A percentile compares a stretch with the other conserved stretches of the same genome.
Evolutionary conservation across 2,113 vertebrate genomes (phyloP).

Genomic region (Alethe diademata): DNA sequence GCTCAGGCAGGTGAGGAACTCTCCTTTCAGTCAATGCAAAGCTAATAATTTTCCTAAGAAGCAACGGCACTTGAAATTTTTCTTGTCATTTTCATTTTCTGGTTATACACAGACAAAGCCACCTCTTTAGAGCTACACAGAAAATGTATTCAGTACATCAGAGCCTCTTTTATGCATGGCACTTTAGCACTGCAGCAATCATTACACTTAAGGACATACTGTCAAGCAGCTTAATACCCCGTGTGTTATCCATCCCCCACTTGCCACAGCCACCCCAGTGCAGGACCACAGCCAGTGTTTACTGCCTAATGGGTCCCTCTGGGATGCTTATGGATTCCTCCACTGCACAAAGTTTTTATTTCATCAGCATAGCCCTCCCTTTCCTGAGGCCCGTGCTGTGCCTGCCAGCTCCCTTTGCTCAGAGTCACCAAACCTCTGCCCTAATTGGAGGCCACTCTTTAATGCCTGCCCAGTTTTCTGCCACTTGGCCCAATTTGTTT

Average conservation of each 20-base stretch:
- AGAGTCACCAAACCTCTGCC: not conserved
- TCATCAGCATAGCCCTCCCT: not conserved
- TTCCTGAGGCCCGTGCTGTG: not conserved
- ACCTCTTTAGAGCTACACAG: not conserved
- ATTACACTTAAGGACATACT: not conserved
- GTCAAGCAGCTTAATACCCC: not conserved
- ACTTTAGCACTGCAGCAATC: not conserved
- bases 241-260: not conserved
- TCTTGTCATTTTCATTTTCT: constrained; percentile 17
- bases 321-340: not conserved
- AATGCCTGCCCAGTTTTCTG: not conserved
- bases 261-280: not conserved
- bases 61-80: not conserved
- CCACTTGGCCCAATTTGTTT: not conserved
- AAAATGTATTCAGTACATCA: not conserved
- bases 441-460: not conserved
- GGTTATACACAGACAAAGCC: not conserved
- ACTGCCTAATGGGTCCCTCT: constrained; percentile 25
- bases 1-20: not conserved
- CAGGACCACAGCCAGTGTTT: not conserved
- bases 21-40: not conserved
- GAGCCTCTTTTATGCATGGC: not conserved
- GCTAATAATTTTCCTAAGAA: not conserved
- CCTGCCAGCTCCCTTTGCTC: not conserved
- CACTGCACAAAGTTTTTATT: not conserved